phyloP scores from a whole-genome alignment of 2,797 vertebrate genomes.

The Microhierax caerulescens region DNA sequence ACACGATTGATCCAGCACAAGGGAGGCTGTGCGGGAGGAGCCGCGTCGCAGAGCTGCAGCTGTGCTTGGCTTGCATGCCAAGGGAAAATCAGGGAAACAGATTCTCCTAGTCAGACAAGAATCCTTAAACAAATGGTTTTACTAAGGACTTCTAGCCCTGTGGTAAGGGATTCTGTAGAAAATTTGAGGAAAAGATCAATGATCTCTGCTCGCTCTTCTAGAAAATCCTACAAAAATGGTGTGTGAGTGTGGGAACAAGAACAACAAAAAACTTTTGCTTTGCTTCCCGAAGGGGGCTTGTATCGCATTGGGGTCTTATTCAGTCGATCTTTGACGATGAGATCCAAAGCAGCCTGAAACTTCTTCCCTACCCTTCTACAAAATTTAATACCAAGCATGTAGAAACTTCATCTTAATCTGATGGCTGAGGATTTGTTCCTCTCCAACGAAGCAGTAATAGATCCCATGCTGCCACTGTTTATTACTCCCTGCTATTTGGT shows the following conservation, averaged over 20 bases:
- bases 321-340: background rate
- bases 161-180: background rate
- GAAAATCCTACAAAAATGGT: background rate
- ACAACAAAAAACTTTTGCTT: background rate
- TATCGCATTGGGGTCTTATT: background rate
- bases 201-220: background rate
- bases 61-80: fast-evolving
- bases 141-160: background rate
- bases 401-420: background rate
- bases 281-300: background rate
- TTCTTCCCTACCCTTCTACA: background rate
- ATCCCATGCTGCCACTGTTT: background rate
- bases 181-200: background rate
- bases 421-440: background rate
- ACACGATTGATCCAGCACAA: background rate
- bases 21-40: background rate
- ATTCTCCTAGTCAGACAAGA: background rate
- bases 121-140: background rate
- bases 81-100: too few species aligned
- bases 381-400: background rate
- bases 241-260: background rate
- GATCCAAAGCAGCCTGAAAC: background rate
- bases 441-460: background rate
- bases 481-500: background rate
- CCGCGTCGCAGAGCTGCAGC: background rate